Evolutionary conservation across 2,797 vertebrate genomes (phyloP), one percentile per base, ranked within the genome.

Genomic region (Coranthus polyacanthus): DNA sequence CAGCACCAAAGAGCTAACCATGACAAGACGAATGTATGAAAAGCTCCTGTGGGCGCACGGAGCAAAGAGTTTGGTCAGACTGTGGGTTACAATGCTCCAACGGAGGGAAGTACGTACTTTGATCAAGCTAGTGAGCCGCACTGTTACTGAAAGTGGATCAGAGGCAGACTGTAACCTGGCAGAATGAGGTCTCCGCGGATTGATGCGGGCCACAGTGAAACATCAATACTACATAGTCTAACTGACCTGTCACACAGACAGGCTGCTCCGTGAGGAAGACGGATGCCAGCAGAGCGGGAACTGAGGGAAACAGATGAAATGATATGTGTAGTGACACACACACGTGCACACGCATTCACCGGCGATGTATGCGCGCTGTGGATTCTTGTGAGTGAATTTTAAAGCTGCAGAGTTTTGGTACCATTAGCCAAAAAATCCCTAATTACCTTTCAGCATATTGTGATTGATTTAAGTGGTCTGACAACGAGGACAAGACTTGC

Each of bases 161-260:
- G 16, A 51, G 15, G 22, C 36, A 51, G 52, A 38, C 45, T 61
- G 42, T 34, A 53, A 39, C 39, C 50, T 44, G 60, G 47, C 76
- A 75, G 61, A 86, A 80, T 76, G 69, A 63, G 75, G 72, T 49
- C 57, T 57, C 42, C 20, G 44, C 26, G 54, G 56, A 75, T 46
- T 65, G 71, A 84, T 68, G 49, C 5, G 24, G 32, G n/a, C 53
- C 53, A 67, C 45, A 61, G 34, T 63, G 39, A 67, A 58, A 70
- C 70, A 85, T 77, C 44, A 47, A 68, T 68, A 51, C 26, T 32
- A 68, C 60, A 62, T 9, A 41, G 39, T 24, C 6, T 26, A 7
- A 32, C 47, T 68, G 56, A 57, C 24, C 36, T 54, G 66, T 22
- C 43, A 41, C 56, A 49, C 47, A 45, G 41, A 55, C 1, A 11